Base-by-base conservation (phyloP, 2,113 vertebrate species). In the Limnothrissa miodon region DNA sequence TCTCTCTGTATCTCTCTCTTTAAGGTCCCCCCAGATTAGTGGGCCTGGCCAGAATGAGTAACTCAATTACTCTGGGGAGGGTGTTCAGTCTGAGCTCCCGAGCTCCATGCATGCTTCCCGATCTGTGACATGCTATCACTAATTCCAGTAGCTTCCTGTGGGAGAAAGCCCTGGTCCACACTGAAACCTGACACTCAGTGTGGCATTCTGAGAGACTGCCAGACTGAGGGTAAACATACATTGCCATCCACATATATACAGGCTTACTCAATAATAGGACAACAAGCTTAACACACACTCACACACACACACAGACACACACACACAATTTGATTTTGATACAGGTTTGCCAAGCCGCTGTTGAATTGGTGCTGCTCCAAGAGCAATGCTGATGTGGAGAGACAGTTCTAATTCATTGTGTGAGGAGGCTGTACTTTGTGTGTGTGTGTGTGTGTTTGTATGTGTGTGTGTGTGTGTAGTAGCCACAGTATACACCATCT, bases 121-220 rank as follows among this genome's bases (percentile, higher is more conserved):
- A 53, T 80, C n/a, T 78, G 6, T 2, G 9, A 48, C 46, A 19
- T 48, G 46, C 13, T 2, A 48, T 48, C 23, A 74, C 39, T 78
- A 83, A 83, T 86, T 62, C 59, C 82, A 59, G 46, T 45, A 59
- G 48, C 85, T 86, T 86, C 82, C 79, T 80, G 46, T 80, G 66
- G 25, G 78, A 83, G 42, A 23, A 21, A 36, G 15, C 81, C 84
- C 70, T 45, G 82, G 23, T 74, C 45, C 25, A 70, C 36, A 36
- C 25, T 80, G 62, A 86, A 78, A 83, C 39, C 10, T 17, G 1
- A 56, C 7, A 25, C 78, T 42, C 48, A 39, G 13, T 15, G 21
- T 39, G 29, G 29, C 59, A 45, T 56, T 23, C 25, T 74, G 29
- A 33, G 5, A 74, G 11, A 15, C 29, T 2, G 13, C 4, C 66